Percentiles rank a stretch among this genome's conserved stretches.
Evolutionary conservation across 2,113 vertebrate genomes (phyloP).

Genomic region (Plotosus lineatus): DNA sequence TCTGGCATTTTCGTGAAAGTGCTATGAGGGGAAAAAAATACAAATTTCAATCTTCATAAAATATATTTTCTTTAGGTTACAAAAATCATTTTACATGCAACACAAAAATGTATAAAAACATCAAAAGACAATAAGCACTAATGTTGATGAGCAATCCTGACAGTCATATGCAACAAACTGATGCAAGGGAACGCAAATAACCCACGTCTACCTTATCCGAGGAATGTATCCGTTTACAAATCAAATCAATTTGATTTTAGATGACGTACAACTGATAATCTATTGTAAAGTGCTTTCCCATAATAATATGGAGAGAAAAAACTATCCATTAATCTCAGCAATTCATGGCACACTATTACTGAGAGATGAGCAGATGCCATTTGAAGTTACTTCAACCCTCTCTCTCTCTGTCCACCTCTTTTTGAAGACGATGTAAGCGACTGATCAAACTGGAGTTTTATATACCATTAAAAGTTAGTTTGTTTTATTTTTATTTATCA

Average conservation of each 20-base stretch:
- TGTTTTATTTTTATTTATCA: slow-evolving; percentile 1
- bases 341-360: slow-evolving; percentile 56
- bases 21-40: slow-evolving; percentile 14
- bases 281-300: slow-evolving; percentile 73
- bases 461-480: slow-evolving; percentile 24
- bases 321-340: slow-evolving; percentile 52
- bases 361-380: slow-evolving; percentile 53
- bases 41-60: slow-evolving; percentile 68
- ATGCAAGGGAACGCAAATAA: slow-evolving; percentile 64
- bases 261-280: slow-evolving; percentile 58
- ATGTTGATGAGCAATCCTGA: slow-evolving; percentile 51
- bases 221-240: slow-evolving; percentile 50
- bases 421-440: slow-evolving; percentile 29
- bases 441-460: slow-evolving; percentile 3
- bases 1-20: not conserved
- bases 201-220: slow-evolving; percentile 60
- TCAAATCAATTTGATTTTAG: slow-evolving; percentile 53
- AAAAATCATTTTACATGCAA: slow-evolving; percentile 70
- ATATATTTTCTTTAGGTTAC: slow-evolving; percentile 73
- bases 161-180: slow-evolving; percentile 60
- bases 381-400: slow-evolving; percentile 52
- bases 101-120: slow-evolving; percentile 72
- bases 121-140: slow-evolving; percentile 65
- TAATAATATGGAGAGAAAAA: slow-evolving; percentile 57
- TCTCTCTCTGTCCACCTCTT: slow-evolving; percentile 49